These are phyloP conservation scores for Eumaeus atala DNA, from an alignment of 1,140 invertebrate species.

Conservation along the genomic window DNA sequence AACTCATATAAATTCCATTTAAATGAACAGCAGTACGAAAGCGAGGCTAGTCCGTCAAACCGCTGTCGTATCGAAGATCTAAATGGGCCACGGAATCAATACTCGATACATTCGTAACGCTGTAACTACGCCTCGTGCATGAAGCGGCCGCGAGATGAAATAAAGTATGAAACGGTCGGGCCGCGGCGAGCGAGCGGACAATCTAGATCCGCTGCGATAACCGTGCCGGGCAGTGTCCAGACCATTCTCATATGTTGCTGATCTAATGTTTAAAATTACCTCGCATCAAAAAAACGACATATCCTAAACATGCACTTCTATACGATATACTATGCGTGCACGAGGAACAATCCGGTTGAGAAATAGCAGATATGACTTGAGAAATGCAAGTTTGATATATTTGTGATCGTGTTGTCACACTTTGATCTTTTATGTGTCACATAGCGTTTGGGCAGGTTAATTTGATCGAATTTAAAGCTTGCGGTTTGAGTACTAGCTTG, in stretches of 20 bases:
- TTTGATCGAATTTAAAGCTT: too few relatives aligned
- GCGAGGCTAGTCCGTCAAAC: conserved; percentile 47
- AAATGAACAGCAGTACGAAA: conserved; percentile 35
- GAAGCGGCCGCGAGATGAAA: conserved; percentile 55
- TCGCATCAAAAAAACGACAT: conserved; percentile 56
- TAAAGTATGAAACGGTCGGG: conserved; percentile 55
- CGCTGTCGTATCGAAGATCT: conserved; percentile 51
- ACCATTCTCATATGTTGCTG: conserved; percentile 60
- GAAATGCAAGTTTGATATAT: too few relatives aligned
- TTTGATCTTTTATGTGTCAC: too few relatives aligned
- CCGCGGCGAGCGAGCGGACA: conserved; percentile 40
- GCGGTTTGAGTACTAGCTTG: too few relatives aligned
- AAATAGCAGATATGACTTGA: not conserved
- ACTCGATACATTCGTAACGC: conserved; percentile 46
- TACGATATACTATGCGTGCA: conserved; percentile 18
- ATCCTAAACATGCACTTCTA: conserved; percentile 50
- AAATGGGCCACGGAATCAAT: conserved; percentile 59
- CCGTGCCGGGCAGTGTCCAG: conserved; percentile 51
- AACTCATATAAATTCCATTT: conserved; percentile 30
- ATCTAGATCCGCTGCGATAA: conserved; percentile 61
- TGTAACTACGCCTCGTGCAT: conserved; percentile 46
- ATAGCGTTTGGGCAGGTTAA: too few relatives aligned
- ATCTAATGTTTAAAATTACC: conserved; percentile 67
- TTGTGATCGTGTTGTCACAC: too few relatives aligned
- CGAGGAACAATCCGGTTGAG: not conserved